Evolutionary conservation across 2,113 vertebrate genomes (phyloP).

Genomic region (Dicrurus megarhynchus): DNA sequence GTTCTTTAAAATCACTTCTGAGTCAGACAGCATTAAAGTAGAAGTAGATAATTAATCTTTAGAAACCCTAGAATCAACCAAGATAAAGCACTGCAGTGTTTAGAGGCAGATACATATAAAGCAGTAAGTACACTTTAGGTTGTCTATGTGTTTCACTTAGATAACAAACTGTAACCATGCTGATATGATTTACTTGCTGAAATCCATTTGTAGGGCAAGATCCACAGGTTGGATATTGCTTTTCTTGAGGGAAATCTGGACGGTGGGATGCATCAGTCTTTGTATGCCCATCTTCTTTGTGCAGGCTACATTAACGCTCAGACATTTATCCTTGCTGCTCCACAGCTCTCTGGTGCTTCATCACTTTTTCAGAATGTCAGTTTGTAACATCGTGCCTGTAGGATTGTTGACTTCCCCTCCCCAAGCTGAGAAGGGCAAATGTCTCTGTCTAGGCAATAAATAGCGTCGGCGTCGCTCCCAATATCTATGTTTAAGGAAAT

Average conservation of each 20-base stretch:
- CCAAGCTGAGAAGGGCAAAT: background rate
- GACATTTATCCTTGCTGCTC: background rate
- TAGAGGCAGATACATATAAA: background rate
- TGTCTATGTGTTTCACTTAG: background rate
- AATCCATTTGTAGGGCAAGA: background rate
- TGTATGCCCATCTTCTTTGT: background rate
- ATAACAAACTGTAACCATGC: background rate
- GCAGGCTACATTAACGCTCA: background rate
- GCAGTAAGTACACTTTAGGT: background rate
- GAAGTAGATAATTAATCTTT: background rate
- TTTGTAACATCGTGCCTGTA: background rate
- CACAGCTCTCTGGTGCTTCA: background rate
- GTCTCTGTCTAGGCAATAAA: background rate
- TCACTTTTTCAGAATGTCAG: background rate
- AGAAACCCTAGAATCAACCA: background rate
- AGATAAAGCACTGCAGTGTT: background rate
- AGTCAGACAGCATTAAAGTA: background rate
- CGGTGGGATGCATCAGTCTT: background rate
- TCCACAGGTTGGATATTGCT: background rate
- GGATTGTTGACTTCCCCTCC: background rate
- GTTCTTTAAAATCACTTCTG: background rate
- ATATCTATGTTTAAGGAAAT: background rate
- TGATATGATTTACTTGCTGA: background rate
- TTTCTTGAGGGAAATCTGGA: background rate
- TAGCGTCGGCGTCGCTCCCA: rapidly evolving